A percentile compares a stretch with the other conserved stretches of the same genome.
These are phyloP conservation scores for Drosophila conformis DNA, from an alignment of 2,888 invertebrate species.

Conservation along the genomic window DNA sequence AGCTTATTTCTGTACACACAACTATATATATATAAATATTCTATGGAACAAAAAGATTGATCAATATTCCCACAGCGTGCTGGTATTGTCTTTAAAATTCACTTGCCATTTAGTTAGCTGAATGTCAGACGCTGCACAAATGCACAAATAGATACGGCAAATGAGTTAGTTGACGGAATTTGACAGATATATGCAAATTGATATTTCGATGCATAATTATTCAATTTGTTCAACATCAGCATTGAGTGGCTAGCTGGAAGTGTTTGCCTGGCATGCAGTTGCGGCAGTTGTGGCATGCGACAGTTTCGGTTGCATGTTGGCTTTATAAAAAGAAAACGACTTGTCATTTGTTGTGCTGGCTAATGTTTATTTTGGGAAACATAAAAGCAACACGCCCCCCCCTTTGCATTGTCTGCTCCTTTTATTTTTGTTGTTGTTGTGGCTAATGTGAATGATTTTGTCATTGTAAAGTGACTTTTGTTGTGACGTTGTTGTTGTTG, in stretches of 20 bases:
- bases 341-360: slow-evolving; percentile 32
- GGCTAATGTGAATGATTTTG: slow-evolving; percentile 56
- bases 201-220: slow-evolving; percentile 30
- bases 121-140: slow-evolving; percentile 1
- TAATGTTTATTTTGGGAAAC: slow-evolving; percentile 11
- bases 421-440: slow-evolving; percentile 12
- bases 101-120: slow-evolving; percentile 9
- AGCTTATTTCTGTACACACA: background rate
- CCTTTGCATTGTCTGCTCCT: slow-evolving; percentile 20
- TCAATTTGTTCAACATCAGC: slow-evolving; percentile 7
- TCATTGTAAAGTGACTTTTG: slow-evolving; percentile 37
- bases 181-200: slow-evolving; percentile 20
- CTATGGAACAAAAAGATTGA: background rate
- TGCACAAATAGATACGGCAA: slow-evolving; percentile 1
- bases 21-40: background rate
- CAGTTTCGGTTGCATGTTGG: slow-evolving; percentile 49
- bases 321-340: slow-evolving; percentile 13
- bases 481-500: slow-evolving; percentile 20
- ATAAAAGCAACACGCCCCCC: slow-evolving; percentile 51
- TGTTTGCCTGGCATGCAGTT: slow-evolving; percentile 44
- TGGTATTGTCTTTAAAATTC: background rate
- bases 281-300: slow-evolving; percentile 1
- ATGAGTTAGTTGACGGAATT: slow-evolving; percentile 1
- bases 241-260: slow-evolving; percentile 8
- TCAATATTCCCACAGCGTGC: slow-evolving; percentile 9